Base-by-base conservation (phyloP, 2,797 vertebrate species). In the Sebastes vulpes region DNA sequence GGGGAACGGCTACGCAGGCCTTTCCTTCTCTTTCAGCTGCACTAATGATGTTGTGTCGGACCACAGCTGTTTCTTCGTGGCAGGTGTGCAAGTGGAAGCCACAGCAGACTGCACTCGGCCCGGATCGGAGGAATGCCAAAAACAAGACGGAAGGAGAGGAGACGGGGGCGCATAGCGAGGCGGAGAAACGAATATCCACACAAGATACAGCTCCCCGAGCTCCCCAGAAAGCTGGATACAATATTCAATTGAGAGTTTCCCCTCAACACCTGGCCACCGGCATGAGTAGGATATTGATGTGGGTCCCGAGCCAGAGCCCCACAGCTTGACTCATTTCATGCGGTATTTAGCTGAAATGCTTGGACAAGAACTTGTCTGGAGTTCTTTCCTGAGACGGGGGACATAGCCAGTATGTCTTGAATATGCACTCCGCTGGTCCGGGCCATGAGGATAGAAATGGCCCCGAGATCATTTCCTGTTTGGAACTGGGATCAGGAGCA, bases 1-100 rank as follows among this genome's bases (percentile, higher is more conserved):
- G 71, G 83, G 83, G 68, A 4, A 53, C 2, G 61, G 61, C 80
- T 63, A 67, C 5, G 88, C 85, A 91, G 91, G 85, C 91, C 84
- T 89, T 86, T 94, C 91, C 91, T 92, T 94, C 92, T 94, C 92
- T 92, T 92, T 95, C 94, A 95, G 94, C 94, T 88, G 89, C 91
- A 89, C 89, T 96, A 95, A 95, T 94, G 93, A 95, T 95, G 94
- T 95, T 95, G 92, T 95, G 94, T 75, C 76, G 89, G 88, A 84
- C 92, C 91, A 94, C 94, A 96, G 94, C 96, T 93, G 93, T 92
- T 94, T 94, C 93, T 90, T 54, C 72, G 83, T 87, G 93, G 93
- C 95, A 97, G 95, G 96, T 96, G 94, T 94, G 95, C 90, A 86
- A 93, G 92, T 79, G 84, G 89, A 38, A 90, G 88, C 89, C 85